Evolutionary conservation across 2,888 invertebrate genomes (phyloP).

Genomic region (Nephrotoma guestfalica): DNA sequence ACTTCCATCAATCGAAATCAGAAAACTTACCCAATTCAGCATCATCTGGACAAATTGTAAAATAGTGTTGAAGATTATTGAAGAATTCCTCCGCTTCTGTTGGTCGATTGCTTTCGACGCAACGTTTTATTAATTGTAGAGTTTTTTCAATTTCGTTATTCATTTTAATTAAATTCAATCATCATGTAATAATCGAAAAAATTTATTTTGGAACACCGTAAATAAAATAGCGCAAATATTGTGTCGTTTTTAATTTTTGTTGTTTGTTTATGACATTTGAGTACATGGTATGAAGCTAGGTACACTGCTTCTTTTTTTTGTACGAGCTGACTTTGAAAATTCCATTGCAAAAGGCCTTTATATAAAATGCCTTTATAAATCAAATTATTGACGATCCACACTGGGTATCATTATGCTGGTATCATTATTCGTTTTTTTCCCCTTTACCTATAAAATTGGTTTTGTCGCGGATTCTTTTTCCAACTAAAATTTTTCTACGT

Average conservation of each 20-base stretch:
- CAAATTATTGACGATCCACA: no score
- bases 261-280: no score
- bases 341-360: no score
- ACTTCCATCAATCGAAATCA: background rate
- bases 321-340: no score
- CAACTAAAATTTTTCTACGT: no score
- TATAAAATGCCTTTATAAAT: no score
- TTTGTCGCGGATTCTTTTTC: no score
- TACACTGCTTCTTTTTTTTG: no score
- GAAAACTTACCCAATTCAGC: conserved; percentile 16
- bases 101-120: conserved; percentile 12
- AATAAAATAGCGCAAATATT: background rate
- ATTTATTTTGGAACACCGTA: background rate
- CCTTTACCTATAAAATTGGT: no score
- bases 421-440: no score
- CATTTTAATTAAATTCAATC: background rate
- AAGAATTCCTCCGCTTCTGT: conserved; percentile 14
- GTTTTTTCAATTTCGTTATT: background rate
- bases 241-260: background rate
- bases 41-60: conserved; percentile 13
- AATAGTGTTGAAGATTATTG: conserved; percentile 15
- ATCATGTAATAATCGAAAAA: background rate
- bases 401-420: no score
- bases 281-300: no score
- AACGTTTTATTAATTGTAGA: conserved; percentile 9